Conservation (phyloP, 2,113 vertebrate species). For the Eulacestoma nigropectus region DNA sequence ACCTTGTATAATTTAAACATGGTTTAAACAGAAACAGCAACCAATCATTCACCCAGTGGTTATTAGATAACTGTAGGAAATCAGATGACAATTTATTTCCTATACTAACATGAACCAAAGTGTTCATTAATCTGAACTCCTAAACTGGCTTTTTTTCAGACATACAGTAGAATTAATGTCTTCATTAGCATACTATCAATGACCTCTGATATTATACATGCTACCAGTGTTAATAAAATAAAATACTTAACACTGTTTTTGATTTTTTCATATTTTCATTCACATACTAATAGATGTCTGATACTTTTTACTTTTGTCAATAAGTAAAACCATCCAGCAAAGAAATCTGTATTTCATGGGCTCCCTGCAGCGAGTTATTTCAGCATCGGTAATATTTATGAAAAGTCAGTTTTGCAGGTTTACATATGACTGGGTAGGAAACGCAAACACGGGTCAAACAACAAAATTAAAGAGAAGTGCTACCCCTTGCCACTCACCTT, state of each 20-base stretch:
- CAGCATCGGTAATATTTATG: fast-evolving
- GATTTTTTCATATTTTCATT: neutral
- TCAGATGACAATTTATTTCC: neutral
- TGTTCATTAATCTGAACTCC: neutral
- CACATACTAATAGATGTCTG: neutral
- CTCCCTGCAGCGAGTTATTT: neutral
- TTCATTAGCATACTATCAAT: neutral
- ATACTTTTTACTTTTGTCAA: neutral
- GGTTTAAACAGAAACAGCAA: neutral
- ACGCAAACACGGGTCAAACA: neutral
- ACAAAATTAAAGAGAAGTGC: neutral
- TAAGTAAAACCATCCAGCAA: neutral
- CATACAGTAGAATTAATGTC: neutral
- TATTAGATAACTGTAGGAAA: slow-evolving; percentile 19
- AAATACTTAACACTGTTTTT: neutral
- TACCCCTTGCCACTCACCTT: neutral
- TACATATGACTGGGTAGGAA: neutral
- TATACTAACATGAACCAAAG: neutral
- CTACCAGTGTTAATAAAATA: neutral
- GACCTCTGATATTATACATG: neutral
- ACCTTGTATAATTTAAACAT: neutral
- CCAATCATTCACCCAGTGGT: neutral
- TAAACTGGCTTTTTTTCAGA: neutral
- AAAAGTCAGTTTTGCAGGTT: neutral
- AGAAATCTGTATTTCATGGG: neutral